phyloP scores from a whole-genome alignment of 2,113 vertebrate genomes.

The Probosciger aterrimus region DNA sequence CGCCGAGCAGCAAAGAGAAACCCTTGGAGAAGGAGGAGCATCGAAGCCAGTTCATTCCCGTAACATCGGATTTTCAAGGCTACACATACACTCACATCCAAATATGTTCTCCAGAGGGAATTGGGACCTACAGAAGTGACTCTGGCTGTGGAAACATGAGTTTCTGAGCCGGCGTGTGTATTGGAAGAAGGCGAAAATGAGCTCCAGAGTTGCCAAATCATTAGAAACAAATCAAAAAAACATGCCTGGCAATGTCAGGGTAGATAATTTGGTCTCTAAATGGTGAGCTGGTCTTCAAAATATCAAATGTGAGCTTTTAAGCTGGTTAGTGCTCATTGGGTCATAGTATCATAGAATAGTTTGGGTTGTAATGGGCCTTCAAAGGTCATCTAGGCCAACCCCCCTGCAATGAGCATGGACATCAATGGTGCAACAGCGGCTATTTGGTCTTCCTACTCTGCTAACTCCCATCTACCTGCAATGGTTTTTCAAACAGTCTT shows the following conservation, averaged over 20 bases:
- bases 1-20: background rate
- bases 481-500: fast-evolving
- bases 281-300: background rate
- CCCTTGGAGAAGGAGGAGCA: background rate
- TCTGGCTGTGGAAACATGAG: background rate
- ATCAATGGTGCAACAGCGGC: background rate
- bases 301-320: background rate
- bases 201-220: background rate
- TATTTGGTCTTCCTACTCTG: background rate
- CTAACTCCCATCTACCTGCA: background rate
- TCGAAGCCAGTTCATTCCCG: background rate
- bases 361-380: background rate
- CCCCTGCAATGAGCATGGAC: background rate
- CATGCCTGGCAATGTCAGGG: background rate
- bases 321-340: background rate
- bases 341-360: background rate
- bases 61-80: background rate
- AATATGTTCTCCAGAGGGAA: background rate
- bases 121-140: background rate
- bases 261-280: background rate
- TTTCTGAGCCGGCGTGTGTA: background rate
- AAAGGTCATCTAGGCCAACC: background rate
- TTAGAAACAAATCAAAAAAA: background rate
- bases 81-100: background rate
- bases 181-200: background rate